These are phyloP conservation scores for Pomatorhinus ruficollis DNA, from an alignment of 2,113 vertebrate species.

Conservation along the genomic window DNA sequence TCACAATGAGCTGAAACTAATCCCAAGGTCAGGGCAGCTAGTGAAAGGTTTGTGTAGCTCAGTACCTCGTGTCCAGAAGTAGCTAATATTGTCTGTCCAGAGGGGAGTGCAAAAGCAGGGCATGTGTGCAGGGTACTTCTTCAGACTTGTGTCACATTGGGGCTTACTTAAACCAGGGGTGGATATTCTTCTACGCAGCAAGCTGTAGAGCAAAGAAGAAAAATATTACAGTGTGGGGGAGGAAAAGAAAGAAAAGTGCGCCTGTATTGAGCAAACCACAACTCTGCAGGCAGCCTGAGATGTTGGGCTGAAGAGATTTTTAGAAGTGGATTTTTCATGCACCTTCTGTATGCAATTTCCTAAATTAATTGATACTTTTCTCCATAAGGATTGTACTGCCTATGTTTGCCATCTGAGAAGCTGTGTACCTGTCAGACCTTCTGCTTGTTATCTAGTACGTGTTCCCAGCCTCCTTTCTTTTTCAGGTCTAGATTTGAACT, in stretches of 20 bases:
- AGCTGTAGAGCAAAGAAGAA: neutral
- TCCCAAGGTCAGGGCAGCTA: neutral
- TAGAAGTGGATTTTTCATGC: neutral
- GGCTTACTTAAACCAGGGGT: neutral
- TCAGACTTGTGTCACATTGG: neutral
- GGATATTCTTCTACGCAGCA: neutral
- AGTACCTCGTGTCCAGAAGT: neutral
- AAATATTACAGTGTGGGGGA: neutral
- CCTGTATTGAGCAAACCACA: neutral
- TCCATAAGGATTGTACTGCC: neutral
- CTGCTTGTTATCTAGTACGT: neutral
- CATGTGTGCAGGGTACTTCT: neutral
- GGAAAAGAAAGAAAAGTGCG: neutral
- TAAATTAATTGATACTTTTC: neutral
- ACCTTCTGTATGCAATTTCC: neutral
- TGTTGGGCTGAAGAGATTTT: neutral
- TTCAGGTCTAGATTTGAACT: neutral
- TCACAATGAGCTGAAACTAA: neutral
- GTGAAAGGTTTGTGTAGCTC: neutral
- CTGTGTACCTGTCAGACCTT: slow-evolving; percentile 13
- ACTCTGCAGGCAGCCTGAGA: neutral
- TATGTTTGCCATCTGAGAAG: neutral
- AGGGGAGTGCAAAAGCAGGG: neutral
- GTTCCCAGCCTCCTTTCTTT: neutral
- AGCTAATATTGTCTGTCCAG: neutral